Evolutionary conservation across 2,113 vertebrate genomes (phyloP), one percentile per base, ranked within the genome.

Genomic region (Melanostigma gelatinosum): DNA sequence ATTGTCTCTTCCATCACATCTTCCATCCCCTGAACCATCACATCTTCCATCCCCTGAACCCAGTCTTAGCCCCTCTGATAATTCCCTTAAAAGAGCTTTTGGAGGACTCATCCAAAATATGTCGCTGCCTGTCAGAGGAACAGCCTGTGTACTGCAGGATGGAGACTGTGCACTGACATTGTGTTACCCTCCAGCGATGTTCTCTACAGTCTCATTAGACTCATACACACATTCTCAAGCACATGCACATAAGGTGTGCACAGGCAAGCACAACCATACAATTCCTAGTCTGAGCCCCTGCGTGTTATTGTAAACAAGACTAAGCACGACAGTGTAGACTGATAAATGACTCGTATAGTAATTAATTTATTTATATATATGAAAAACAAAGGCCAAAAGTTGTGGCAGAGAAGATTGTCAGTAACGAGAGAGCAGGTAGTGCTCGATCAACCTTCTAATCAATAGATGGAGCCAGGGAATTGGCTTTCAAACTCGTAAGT

Each of bases 81-180:
- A 57, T 4, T 72, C 54, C 66, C 9, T 61, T 48, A 50, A 15
- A 57, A 70, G 42, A 83, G 44, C 46, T 71, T 68, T 75, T 55
- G 20, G 6, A 87, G 80, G 82, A 82, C 67, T 77, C 64, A 87
- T 74, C 60, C 65, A 68, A 48, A 85, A 66, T 64, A 36, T 13
- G 57, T 44, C 29, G 29, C 2, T 0, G 66, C 48, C 32, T 63
- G 16, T 85, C 74, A 57, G 77, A 62, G 68, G 71, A 83, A 68
- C 85, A 66, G 57, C 62, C 22, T 79, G 54, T 61, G 69, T 34
- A 27, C 72, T 70, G 46, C 69, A 36, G 80, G 66, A 69, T 61
- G 62, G 69, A 79, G 82, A 63, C 54, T 79, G 58, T 72, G 62
- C 54, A 48, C 68, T 62, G 75, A 80, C 79, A 77, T 55, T 88